Evolutionary conservation across 2,888 invertebrate genomes (phyloP).

Genomic region (Trisateles emortualis): DNA sequence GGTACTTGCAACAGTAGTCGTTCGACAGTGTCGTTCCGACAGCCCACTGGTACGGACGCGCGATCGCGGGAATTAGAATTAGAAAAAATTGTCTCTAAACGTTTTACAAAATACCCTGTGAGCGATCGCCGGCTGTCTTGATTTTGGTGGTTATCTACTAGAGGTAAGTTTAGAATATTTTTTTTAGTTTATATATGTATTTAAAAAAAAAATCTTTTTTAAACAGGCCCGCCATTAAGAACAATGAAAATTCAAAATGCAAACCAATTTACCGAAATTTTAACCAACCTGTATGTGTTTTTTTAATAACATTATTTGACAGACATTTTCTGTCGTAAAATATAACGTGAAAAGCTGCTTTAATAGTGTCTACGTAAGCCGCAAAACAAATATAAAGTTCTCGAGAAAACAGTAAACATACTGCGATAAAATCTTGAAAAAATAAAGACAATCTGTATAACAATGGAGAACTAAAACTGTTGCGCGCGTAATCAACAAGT

Average conservation of each 20-base stretch:
- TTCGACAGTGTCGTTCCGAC: conserved; percentile 55
- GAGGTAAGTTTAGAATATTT: conserved; percentile 34
- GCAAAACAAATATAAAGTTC: neutral
- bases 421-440: conserved; percentile 8
- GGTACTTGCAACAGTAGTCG: conserved; percentile 51
- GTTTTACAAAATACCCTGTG: conserved; percentile 43
- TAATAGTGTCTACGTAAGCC: neutral
- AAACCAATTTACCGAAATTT: too few species aligned
- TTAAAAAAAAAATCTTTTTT: neutral
- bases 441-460: conserved; percentile 26
- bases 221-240: conserved; percentile 5
- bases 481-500: conserved; percentile 77
- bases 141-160: conserved; percentile 18
- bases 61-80: conserved; percentile 17
- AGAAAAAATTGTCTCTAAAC: conserved; percentile 31
- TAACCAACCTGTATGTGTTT: too few species aligned
- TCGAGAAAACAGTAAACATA: neutral
- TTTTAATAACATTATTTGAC: too few species aligned
- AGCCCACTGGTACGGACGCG: conserved; percentile 52
- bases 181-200: neutral
- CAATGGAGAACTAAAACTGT: conserved; percentile 64
- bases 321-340: too few species aligned
- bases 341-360: neutral
- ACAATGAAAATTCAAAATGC: neutral
- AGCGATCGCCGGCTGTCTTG: conserved; percentile 27